phyloP scores from a whole-genome alignment of 2,888 invertebrate species.

The Meandrusa payeni region DNA sequence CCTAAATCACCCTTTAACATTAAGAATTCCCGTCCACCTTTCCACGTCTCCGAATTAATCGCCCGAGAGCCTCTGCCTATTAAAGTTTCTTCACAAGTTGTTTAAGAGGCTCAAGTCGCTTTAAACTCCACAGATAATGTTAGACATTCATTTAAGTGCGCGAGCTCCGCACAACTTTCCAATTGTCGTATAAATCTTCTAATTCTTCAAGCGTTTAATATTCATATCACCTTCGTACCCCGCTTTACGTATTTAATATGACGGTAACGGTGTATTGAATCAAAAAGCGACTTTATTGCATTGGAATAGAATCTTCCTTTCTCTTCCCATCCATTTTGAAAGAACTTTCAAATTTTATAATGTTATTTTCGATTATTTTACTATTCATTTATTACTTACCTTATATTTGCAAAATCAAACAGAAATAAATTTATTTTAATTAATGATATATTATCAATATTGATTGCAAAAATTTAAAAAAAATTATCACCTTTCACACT shows the following conservation, averaged over 20 bases:
- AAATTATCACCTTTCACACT: too few relatives aligned
- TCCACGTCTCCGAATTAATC: conserved; percentile 74
- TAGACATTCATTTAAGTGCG: conserved; percentile 79
- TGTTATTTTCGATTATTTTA: too few relatives aligned
- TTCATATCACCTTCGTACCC: conserved; percentile 65
- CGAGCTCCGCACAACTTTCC: conserved; percentile 58
- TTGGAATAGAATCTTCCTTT: conserved; percentile 2
- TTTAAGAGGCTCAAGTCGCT: conserved; percentile 71
- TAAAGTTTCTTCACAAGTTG: conserved; percentile 76
- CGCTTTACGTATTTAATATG: conserved; percentile 5
- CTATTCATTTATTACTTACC: too few relatives aligned
- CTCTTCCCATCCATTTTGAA: too few relatives aligned
- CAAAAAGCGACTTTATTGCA: conserved; percentile 11
- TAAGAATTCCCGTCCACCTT: conserved; percentile 73
- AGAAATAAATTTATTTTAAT: too few relatives aligned
- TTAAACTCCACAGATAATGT: conserved; percentile 76
- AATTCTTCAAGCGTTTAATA: conserved; percentile 78
- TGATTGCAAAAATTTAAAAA: too few relatives aligned
- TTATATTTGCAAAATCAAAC: too few relatives aligned
- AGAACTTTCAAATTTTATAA: too few relatives aligned
- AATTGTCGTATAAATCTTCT: conserved; percentile 76
- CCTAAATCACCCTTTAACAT: conserved; percentile 61
- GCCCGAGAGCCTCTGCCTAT: conserved; percentile 74
- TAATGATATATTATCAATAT: too few relatives aligned
- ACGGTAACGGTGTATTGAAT: too few relatives aligned